A percentile compares a stretch with the other conserved stretches of the same genome.
Evolutionary conservation across 2,888 invertebrate species (phyloP).

Genomic region (Zonitis immaculata): DNA sequence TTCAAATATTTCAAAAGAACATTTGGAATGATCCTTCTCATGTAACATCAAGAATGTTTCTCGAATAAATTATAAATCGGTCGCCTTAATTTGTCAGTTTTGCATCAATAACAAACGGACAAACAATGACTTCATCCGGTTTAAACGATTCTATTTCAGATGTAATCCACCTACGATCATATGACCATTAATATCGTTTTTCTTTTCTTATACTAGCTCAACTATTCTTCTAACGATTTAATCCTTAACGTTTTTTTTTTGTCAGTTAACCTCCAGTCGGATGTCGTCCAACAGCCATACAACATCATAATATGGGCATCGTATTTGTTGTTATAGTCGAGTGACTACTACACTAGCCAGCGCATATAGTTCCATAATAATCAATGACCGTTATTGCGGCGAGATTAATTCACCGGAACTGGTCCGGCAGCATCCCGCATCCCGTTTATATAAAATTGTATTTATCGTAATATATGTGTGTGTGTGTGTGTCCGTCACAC

Average conservation of each 20-base stretch:
- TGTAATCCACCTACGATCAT: background rate
- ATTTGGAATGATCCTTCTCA: too few relatives aligned
- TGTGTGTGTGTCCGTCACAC: background rate
- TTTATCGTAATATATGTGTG: too few relatives aligned
- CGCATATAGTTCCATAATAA: slow-evolving; percentile 33
- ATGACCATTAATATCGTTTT: background rate
- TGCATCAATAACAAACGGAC: background rate
- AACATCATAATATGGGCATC: background rate
- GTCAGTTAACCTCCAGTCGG: background rate
- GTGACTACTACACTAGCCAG: slow-evolving; percentile 10
- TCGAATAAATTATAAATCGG: too few relatives aligned
- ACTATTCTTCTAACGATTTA: background rate
- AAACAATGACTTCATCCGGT: background rate
- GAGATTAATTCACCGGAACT: slow-evolving; percentile 42
- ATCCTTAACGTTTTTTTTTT: background rate
- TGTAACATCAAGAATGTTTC: too few relatives aligned
- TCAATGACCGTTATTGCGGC: slow-evolving; percentile 42
- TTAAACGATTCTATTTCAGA: background rate
- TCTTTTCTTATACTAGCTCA: too few relatives aligned
- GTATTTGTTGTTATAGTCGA: background rate
- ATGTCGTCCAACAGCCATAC: background rate
- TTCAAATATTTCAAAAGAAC: background rate
- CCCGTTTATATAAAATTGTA: background rate
- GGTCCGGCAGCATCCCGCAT: slow-evolving; percentile 29
- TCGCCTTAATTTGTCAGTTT: background rate